These are phyloP conservation scores for Tachycineta bicolor DNA, from an alignment of 2,113 vertebrate species.

Conservation along the genomic window DNA sequence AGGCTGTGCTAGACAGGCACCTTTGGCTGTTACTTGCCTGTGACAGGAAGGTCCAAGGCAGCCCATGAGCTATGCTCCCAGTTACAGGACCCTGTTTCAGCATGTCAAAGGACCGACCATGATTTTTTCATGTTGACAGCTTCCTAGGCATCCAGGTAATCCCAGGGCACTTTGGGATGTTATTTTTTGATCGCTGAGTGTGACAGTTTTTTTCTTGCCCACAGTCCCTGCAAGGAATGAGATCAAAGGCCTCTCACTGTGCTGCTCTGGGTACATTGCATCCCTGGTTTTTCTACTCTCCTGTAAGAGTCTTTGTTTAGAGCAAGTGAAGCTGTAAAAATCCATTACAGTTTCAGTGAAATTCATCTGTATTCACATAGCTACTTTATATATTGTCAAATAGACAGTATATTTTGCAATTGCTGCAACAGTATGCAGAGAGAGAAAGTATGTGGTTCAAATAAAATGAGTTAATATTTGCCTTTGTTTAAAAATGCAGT, in stretches of 20 bases:
- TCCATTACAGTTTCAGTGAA: neutral
- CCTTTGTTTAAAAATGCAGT: neutral
- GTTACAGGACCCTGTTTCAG: neutral
- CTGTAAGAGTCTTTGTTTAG: neutral
- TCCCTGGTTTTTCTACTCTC: neutral
- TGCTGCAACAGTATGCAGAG: neutral
- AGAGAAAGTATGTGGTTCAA: neutral
- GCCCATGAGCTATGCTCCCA: neutral
- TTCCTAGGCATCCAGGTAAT: neutral
- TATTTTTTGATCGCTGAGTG: neutral
- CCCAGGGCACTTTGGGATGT: neutral
- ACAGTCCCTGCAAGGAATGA: rapidly evolving
- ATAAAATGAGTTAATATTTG: neutral
- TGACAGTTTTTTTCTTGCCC: neutral
- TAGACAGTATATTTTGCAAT: neutral
- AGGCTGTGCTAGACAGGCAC: neutral
- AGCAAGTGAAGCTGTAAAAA: neutral
- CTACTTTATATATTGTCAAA: neutral
- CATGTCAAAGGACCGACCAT: neutral
- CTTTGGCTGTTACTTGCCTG: neutral
- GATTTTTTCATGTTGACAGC: neutral
- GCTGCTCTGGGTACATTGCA: neutral
- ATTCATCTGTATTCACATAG: neutral
- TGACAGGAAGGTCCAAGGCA: neutral
- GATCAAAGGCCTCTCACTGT: neutral